These are phyloP conservation scores for Trypoxylus dichotomus DNA, from an alignment of 1,140 invertebrate genomes.

Conservation along the genomic window DNA sequence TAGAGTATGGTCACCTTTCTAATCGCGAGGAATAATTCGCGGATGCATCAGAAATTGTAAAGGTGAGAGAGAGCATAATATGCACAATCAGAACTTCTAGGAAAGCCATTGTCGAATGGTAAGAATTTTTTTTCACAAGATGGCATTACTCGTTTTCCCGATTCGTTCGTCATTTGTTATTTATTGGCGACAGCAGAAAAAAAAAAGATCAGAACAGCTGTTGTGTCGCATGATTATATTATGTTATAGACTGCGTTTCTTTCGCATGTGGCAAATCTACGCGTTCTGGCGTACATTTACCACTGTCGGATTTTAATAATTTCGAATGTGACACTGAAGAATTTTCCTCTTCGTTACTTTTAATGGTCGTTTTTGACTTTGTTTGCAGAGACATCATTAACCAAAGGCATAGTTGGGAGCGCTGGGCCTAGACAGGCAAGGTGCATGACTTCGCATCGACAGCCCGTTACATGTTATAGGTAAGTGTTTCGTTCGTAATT, in stretches of 20 bases:
- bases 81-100: background rate
- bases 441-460: conserved; percentile 60
- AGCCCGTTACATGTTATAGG: conserved; percentile 52
- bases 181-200: background rate
- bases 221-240: background rate
- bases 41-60: background rate
- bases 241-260: background rate
- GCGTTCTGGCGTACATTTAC: background rate
- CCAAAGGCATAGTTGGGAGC: conserved; percentile 56
- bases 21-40: background rate
- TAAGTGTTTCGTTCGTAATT: conserved; percentile 27
- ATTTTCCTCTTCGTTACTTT: conserved; percentile 8
- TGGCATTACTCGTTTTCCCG: conserved; percentile 24
- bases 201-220: background rate
- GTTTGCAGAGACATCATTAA: conserved; percentile 54
- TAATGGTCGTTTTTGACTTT: conserved; percentile 23
- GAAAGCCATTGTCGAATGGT: background rate
- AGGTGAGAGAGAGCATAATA: background rate
- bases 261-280: conserved; percentile 24
- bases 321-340: conserved; percentile 9
- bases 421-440: conserved; percentile 61
- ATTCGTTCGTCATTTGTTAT: conserved; percentile 17
- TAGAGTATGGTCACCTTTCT: background rate
- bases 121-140: background rate
- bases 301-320: background rate